Evolutionary conservation across 2,888 invertebrate species (phyloP), one percentile per base, ranked within the genome.

Genomic region (Catotricha subobsoleta): DNA sequence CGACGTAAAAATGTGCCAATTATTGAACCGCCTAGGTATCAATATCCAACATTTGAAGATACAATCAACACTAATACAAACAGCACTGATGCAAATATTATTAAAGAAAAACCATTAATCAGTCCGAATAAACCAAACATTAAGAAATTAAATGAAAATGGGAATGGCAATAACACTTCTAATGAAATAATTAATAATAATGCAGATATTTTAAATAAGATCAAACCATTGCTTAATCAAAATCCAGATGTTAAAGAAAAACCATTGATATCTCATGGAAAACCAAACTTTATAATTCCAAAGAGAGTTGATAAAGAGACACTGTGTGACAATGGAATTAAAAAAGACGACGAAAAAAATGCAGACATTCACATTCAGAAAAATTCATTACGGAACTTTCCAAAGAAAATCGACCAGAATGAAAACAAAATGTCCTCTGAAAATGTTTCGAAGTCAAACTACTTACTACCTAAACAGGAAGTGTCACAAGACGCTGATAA

Each of bases 231-330:
- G 12, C 35, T 20, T 12, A 21, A 38, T n/a, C 28, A 25, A 28
- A 28, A 28, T 13, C 28, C 16, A 16, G 5, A 5, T 23, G 16
- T 18, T 5, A 21, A 4, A 15, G 36, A 36, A 3, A 61, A 61
- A 48, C 51, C 61, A 27, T 44, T 61, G 50, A 53, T 61, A 27
- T 60, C 47, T 46, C 61, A 61, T 44, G 61, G 61, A 43, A 61
- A 60, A 44, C 61, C 61, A 15, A 61, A 61, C 50, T 61, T 60
- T 37, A 61, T 59, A 44, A 61, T 61, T n/a, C n/a, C n/a, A n/a
- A n/a, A n/a, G n/a, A n/a, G n/a, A n/a, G n/a, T n/a, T n/a, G n/a
- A n/a, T n/a, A n/a, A n/a, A n/a, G n/a, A n/a, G n/a, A n/a, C n/a
- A n/a, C n/a, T n/a, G n/a, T n/a, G n/a, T n/a, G n/a, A n/a, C n/a